Conservation (phyloP, 2,113 vertebrate genomes). For the Ophthalmolycus amberensis region DNA sequence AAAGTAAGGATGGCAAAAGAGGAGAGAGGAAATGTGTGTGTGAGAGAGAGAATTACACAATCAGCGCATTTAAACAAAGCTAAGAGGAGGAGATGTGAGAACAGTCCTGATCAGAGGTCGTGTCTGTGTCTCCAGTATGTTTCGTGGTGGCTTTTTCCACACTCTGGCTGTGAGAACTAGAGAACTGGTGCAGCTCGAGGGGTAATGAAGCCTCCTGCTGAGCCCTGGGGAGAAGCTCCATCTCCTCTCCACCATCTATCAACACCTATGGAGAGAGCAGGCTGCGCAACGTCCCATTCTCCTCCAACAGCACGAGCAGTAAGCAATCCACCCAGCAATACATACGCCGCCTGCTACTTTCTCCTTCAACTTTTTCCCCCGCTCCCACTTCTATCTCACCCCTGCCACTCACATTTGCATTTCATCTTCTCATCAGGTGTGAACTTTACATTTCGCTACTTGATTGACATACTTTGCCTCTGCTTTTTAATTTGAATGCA, state of each 20-base stretch:
- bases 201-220: constrained; percentile 73
- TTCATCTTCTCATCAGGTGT: constrained; percentile 52
- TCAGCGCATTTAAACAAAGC: constrained; percentile 4
- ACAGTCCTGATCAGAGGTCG: constrained; percentile 31
- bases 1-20: not conserved
- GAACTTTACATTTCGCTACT: constrained; percentile 48
- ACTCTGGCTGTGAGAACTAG: constrained; percentile 51
- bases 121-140: constrained; percentile 33
- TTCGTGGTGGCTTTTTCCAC: constrained; percentile 41
- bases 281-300: constrained; percentile 45
- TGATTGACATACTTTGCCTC: constrained; percentile 30
- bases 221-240: constrained; percentile 69
- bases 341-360: constrained; percentile 21
- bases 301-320: constrained; percentile 41
- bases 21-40: not conserved
- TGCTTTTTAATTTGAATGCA: constrained; percentile 12
- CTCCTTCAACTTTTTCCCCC: constrained; percentile 20
- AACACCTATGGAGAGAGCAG: constrained; percentile 62
- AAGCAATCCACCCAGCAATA: constrained; percentile 23
- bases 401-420: constrained; percentile 35
- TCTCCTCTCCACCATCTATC: constrained; percentile 71
- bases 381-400: constrained; percentile 18
- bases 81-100: constrained; percentile 23
- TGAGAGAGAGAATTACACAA: not conserved
- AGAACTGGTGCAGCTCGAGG: constrained; percentile 46